Evolutionary conservation across 1,140 invertebrate species (phyloP).

Genomic region (Nomia melanderi): DNA sequence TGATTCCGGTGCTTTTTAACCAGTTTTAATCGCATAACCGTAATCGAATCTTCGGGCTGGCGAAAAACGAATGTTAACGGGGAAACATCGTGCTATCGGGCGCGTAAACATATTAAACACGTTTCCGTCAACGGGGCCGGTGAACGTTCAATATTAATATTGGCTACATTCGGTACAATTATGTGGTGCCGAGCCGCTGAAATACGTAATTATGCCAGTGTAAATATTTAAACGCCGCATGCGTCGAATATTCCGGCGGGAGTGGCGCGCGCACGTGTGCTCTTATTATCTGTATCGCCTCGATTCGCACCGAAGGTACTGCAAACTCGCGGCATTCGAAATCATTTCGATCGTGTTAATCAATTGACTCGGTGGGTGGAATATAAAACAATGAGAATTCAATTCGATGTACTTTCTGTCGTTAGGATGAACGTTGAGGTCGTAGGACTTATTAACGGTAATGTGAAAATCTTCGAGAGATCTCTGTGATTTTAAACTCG

Average conservation of each 20-base stretch:
- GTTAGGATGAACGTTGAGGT: too few relatives aligned
- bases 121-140: background rate
- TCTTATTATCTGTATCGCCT: background rate
- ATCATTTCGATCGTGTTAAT: background rate
- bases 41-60: background rate
- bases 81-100: too few relatives aligned
- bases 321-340: background rate
- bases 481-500: too few relatives aligned
- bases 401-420: too few relatives aligned
- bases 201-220: conserved; percentile 24
- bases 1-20: too few relatives aligned
- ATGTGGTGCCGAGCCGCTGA: background rate
- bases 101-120: too few relatives aligned
- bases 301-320: too few relatives aligned
- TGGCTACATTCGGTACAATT: conserved; percentile 8
- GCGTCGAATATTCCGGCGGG: background rate
- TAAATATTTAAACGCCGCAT: conserved; percentile 31
- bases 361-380: background rate
- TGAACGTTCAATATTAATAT: conserved; percentile 31
- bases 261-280: background rate
- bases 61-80: background rate
- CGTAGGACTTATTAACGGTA: too few relatives aligned
- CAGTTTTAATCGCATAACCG: background rate
- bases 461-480: too few relatives aligned
- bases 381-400: too few relatives aligned